These are phyloP conservation scores for Discoglossus pictus DNA, from an alignment of 2,797 vertebrate species.

Conservation along the genomic window DNA sequence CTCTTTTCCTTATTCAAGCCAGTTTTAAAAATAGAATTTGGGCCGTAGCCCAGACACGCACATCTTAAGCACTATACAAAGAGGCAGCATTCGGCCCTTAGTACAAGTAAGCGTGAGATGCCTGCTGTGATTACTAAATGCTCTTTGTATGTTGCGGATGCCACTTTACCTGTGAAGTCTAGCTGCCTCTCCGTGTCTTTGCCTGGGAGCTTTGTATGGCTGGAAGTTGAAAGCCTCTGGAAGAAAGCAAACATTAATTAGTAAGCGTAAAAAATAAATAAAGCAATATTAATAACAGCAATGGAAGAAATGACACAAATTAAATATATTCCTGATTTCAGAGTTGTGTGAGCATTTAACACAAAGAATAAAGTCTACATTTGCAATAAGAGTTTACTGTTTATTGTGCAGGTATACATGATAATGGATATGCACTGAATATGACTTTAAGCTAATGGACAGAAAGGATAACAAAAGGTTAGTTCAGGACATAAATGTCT, in stretches of 20 bases:
- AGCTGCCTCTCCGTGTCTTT: conserved; percentile 79
- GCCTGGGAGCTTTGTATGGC: conserved; percentile 72
- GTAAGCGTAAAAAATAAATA: background rate
- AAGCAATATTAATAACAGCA: too few species aligned
- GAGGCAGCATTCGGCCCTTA: background rate
- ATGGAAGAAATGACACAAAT: too few species aligned
- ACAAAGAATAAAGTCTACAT: too few species aligned
- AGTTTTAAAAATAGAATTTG: conserved; percentile 54
- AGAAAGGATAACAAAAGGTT: too few species aligned
- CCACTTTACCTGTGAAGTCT: conserved; percentile 72
- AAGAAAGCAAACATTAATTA: conserved; percentile 52
- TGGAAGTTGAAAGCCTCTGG: conserved; percentile 83
- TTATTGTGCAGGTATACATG: too few species aligned
- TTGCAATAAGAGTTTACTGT: too few species aligned
- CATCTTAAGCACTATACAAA: conserved; percentile 43
- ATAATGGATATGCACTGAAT: too few species aligned
- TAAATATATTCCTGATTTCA: too few species aligned
- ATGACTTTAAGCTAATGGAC: too few species aligned
- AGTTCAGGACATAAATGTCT: too few species aligned
- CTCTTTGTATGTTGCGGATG: background rate
- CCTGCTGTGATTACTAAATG: conserved; percentile 21
- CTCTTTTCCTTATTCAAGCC: conserved; percentile 56
- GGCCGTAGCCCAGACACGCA: conserved; percentile 49
- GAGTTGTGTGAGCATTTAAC: too few species aligned
- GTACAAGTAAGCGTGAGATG: conserved; percentile 21